These are phyloP conservation scores for Lampropteryx suffumata DNA, from an alignment of 2,888 invertebrate species.

Conservation along the genomic window DNA sequence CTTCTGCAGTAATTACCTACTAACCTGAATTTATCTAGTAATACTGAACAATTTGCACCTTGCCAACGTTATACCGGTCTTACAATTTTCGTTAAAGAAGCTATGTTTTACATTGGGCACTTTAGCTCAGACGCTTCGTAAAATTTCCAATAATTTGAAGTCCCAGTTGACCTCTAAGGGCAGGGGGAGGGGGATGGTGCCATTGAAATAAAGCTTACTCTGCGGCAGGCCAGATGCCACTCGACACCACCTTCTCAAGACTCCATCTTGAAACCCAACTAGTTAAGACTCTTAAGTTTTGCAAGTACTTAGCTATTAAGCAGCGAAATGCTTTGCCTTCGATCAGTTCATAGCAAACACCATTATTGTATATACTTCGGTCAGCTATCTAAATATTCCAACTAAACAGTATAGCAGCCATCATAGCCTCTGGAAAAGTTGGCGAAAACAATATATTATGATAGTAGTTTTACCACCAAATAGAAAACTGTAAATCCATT, in stretches of 20 bases:
- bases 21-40: no score
- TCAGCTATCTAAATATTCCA: no score
- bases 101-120: conserved; percentile 22
- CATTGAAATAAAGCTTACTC: conserved; percentile 66
- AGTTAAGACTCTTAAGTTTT: conserved; percentile 25
- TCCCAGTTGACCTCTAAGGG: conserved; percentile 43
- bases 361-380: no score
- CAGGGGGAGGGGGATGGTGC: conserved; percentile 30
- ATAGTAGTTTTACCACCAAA: background rate
- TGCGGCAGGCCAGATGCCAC: conserved; percentile 43
- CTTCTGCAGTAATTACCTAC: no score
- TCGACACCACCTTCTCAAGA: conserved; percentile 50
- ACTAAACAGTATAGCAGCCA: no score
- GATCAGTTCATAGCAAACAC: no score
- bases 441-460: no score
- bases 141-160: conserved; percentile 63
- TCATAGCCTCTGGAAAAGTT: no score
- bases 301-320: conserved; percentile 1
- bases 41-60: no score
- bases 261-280: conserved; percentile 30
- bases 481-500: background rate
- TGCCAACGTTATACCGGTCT: background rate
- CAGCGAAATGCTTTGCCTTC: no score
- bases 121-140: conserved; percentile 38
- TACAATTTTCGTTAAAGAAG: conserved; percentile 28